Percentiles rank a stretch among this genome's conserved stretches.
Conservation (phyloP, 2,888 invertebrate genomes). For the Acronicta alni region DNA sequence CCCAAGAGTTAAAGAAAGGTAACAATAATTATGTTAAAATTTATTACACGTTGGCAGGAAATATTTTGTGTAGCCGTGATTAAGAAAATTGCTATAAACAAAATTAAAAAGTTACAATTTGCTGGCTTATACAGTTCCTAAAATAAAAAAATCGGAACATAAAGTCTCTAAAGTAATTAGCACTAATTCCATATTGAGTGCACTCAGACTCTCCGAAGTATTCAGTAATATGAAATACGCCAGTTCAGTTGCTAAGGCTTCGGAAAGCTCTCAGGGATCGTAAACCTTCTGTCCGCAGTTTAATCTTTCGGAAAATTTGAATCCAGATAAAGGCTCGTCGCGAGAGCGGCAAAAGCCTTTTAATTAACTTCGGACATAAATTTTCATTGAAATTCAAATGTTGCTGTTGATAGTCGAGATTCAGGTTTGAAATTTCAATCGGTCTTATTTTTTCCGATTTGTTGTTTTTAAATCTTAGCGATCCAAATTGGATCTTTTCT, state of each 20-base stretch:
- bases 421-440: slow-evolving; percentile 25
- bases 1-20: too few relatives aligned
- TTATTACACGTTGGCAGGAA: too few relatives aligned
- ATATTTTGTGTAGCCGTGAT: too few relatives aligned
- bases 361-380: slow-evolving; percentile 67
- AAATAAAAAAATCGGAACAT: too few relatives aligned
- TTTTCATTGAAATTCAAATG: slow-evolving; percentile 52
- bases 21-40: too few relatives aligned
- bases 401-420: slow-evolving; percentile 38
- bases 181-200: slow-evolving; percentile 8
- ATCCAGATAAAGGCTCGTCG: slow-evolving; percentile 68
- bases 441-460: slow-evolving; percentile 16
- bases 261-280: slow-evolving; percentile 67
- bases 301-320: slow-evolving; percentile 77
- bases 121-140: too few relatives aligned
- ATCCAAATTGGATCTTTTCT: too few relatives aligned
- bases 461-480: slow-evolving; percentile 6
- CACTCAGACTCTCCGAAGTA: slow-evolving; percentile 34
- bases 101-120: too few relatives aligned
- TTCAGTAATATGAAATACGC: slow-evolving; percentile 43
- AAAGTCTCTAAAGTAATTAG: slow-evolving; percentile 6
- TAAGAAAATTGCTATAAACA: too few relatives aligned
- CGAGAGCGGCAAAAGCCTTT: slow-evolving; percentile 59
- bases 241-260: slow-evolving; percentile 61
- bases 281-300: slow-evolving; percentile 74